Evolutionary conservation across 2,888 invertebrate genomes (phyloP).

Genomic region (Nomada hirtipes): DNA sequence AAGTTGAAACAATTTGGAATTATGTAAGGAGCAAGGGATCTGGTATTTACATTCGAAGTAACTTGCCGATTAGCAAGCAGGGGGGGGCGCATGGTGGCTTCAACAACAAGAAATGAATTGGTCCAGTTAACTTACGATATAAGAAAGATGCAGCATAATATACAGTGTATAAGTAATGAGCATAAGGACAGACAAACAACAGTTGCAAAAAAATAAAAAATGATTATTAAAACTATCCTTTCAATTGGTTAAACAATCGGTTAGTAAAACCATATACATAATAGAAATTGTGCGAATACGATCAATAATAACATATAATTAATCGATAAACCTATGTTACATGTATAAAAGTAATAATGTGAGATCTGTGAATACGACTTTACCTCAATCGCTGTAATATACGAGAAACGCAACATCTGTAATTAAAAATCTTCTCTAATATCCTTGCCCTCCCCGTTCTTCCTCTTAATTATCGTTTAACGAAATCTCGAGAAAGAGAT

Average conservation of each 20-base stretch:
- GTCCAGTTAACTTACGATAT: conserved; percentile 18
- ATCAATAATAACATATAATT: conserved; percentile 72
- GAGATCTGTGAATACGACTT: conserved; percentile 82
- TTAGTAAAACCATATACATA: conserved; percentile 73
- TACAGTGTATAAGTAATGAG: conserved; percentile 23
- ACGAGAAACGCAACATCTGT: conserved; percentile 51
- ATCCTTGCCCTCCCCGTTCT: conserved; percentile 9
- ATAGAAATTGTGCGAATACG: conserved; percentile 75
- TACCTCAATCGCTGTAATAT: conserved; percentile 72
- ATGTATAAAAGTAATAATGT: conserved; percentile 70
- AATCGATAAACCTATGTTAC: conserved; percentile 70
- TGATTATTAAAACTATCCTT: conserved; percentile 79
- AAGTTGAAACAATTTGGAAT: not conserved
- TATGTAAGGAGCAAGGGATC: not conserved
- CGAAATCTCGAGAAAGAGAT: conserved; percentile 26
- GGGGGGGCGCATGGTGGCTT: not conserved
- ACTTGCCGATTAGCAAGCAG: not conserved
- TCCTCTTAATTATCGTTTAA: not conserved
- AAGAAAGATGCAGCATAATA: not conserved
- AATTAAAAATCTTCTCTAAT: conserved; percentile 15
- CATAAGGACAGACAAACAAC: conserved; percentile 74
- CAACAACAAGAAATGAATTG: not conserved
- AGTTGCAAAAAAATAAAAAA: conserved; percentile 74
- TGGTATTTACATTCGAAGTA: not conserved
- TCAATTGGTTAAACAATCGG: conserved; percentile 76